Conservation (phyloP, 2,113 vertebrate genomes). For the Oryctolagus cuniculus region DNA sequence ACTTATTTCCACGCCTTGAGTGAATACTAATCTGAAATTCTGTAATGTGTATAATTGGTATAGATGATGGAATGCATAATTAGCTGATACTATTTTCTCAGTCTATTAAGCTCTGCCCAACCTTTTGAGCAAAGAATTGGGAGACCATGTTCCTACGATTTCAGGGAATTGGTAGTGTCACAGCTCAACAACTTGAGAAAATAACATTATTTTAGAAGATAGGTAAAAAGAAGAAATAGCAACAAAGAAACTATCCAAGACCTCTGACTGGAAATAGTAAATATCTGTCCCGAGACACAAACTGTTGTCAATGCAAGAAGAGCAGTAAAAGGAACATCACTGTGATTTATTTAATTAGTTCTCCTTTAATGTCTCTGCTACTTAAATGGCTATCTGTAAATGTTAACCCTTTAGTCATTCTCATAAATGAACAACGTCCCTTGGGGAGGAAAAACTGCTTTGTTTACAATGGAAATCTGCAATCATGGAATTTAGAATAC, state of each 20-base stretch:
- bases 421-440: background rate
- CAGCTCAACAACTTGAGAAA: constrained; percentile 74
- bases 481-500: constrained; percentile 13
- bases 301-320: constrained; percentile 5
- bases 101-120: constrained; percentile 68
- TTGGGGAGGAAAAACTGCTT: background rate
- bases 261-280: constrained; percentile 50
- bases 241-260: background rate
- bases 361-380: background rate
- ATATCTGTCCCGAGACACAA: background rate
- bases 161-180: constrained; percentile 68
- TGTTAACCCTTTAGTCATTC: constrained; percentile 47
- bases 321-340: background rate
- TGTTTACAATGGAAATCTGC: background rate
- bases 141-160: constrained; percentile 64
- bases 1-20: background rate
- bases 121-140: constrained; percentile 66
- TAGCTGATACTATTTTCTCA: constrained; percentile 62
- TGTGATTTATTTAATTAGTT: constrained; percentile 10
- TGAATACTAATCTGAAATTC: constrained; percentile 49
- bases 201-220: constrained; percentile 67
- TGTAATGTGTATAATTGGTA: background rate
- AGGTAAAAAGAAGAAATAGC: constrained; percentile 55
- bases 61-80: constrained; percentile 13
- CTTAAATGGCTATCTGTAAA: constrained; percentile 47